Percentiles rank a stretch among this genome's conserved stretches.
phyloP scores from a whole-genome alignment of 2,888 invertebrate genomes.

The Papilio elwesi region DNA sequence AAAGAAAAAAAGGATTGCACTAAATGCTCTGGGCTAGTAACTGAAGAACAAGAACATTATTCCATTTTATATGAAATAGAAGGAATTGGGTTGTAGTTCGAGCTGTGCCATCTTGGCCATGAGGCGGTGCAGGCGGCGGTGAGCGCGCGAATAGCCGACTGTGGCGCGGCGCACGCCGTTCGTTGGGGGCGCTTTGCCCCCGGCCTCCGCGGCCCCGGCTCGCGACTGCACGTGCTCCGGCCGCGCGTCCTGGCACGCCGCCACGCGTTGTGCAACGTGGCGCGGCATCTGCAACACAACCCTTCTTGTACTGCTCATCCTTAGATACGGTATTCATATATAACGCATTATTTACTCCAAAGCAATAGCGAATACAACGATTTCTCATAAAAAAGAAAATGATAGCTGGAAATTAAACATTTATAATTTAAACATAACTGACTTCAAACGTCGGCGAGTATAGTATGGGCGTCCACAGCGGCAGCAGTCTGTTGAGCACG shows the following conservation, averaged over 20 bases:
- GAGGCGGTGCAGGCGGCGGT: slow-evolving; percentile 94
- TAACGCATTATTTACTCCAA: too few species aligned
- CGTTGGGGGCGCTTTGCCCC: slow-evolving; percentile 58
- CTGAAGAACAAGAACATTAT: not conserved
- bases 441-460: slow-evolving; percentile 89
- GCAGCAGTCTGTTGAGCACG: slow-evolving; percentile 94
- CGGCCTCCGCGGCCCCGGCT: slow-evolving; percentile 69
- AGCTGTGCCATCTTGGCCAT: slow-evolving; percentile 99
- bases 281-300: slow-evolving; percentile 89
- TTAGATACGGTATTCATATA: not conserved
- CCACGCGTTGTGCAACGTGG: slow-evolving; percentile 93
- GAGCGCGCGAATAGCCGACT: slow-evolving; percentile 86
- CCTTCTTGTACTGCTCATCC: not conserved
- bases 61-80: slow-evolving; percentile 68
- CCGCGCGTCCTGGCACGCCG: slow-evolving; percentile 87
- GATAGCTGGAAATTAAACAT: too few species aligned
- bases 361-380: too few species aligned
- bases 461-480: slow-evolving; percentile 98
- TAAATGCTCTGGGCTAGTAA: too few species aligned
- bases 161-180: slow-evolving; percentile 73
- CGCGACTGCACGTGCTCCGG: slow-evolving; percentile 85
- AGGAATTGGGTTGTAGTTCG: slow-evolving; percentile 85
- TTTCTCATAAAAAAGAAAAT: too few species aligned
- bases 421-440: slow-evolving; percentile 44
- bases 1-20: too few species aligned